phyloP scores from a whole-genome alignment of 2,113 vertebrate species.

The Oreochromis tanganicae region DNA sequence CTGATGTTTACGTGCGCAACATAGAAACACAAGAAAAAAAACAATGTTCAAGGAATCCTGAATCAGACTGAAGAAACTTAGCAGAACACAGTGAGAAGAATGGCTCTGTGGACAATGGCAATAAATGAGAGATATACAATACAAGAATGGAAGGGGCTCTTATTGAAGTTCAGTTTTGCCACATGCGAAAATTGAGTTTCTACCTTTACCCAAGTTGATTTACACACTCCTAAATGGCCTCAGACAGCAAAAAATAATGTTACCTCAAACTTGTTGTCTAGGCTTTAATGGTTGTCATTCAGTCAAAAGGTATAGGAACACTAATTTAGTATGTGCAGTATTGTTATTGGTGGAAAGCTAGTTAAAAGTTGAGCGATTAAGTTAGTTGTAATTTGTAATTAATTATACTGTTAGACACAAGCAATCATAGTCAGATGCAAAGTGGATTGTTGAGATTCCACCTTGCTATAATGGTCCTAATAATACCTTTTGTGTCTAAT shows the following conservation, averaged over 20 bases:
- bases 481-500: slow-evolving; percentile 25
- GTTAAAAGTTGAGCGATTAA: neutral
- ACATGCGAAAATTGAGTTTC: slow-evolving; percentile 28
- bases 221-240: slow-evolving; percentile 25
- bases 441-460: slow-evolving; percentile 10
- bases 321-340: neutral
- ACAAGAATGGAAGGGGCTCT: slow-evolving; percentile 6
- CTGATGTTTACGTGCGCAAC: slow-evolving; percentile 78
- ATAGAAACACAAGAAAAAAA: slow-evolving; percentile 53
- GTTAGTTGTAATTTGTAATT: slow-evolving; percentile 13
- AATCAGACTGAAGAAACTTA: slow-evolving; percentile 8
- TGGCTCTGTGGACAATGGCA: slow-evolving; percentile 74
- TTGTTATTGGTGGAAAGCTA: slow-evolving; percentile 1
- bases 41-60: slow-evolving; percentile 10
- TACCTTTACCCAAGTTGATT: slow-evolving; percentile 2
- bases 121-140: slow-evolving; percentile 70
- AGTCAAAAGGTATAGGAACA: neutral
- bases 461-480: neutral
- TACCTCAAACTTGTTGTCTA: slow-evolving; percentile 55
- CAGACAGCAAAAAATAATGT: slow-evolving; percentile 48
- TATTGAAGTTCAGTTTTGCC: slow-evolving; percentile 11
- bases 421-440: slow-evolving; percentile 22
- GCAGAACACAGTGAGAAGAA: neutral
- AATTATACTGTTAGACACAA: neutral
- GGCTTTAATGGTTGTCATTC: slow-evolving; percentile 1